These are phyloP conservation scores for Anguilla japonica DNA, from an alignment of 2,113 vertebrate species.

Conservation along the genomic window DNA sequence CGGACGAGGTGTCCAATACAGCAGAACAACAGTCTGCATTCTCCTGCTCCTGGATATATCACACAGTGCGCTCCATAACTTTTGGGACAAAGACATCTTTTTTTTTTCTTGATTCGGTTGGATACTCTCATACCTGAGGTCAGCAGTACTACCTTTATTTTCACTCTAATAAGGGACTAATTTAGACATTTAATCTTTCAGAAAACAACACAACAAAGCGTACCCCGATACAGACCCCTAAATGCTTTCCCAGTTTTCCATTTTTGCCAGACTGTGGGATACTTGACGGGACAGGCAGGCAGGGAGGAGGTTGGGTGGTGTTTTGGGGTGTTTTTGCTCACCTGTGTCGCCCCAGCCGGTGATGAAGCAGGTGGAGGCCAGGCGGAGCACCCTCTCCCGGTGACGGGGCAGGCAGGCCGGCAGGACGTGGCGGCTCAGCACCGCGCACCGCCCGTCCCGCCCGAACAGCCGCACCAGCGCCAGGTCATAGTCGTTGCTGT, in stretches of 20 bases:
- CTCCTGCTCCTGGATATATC: neutral
- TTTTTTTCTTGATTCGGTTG: too few species aligned
- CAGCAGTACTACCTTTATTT: too few species aligned
- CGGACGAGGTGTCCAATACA: neutral
- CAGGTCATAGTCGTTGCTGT: constrained; percentile 90
- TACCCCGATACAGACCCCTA: too few species aligned
- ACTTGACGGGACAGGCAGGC: neutral
- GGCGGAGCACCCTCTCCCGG: constrained; percentile 83
- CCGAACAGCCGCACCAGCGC: constrained; percentile 82
- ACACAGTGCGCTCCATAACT: too few species aligned
- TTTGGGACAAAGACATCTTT: too few species aligned
- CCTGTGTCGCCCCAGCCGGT: constrained; percentile 99
- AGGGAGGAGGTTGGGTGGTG: too few species aligned
- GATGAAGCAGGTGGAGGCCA: constrained; percentile 84
- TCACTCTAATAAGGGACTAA: too few species aligned
- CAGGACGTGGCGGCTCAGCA: constrained; percentile 80
- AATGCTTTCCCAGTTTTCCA: too few species aligned
- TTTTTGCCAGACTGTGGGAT: neutral
- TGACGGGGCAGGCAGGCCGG: constrained; percentile 84
- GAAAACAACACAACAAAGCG: too few species aligned
- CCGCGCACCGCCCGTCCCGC: constrained; percentile 70
- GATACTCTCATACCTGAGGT: too few species aligned
- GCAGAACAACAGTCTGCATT: neutral
- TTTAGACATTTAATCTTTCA: too few species aligned
- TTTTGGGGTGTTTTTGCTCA: constrained; percentile 57